Base-by-base conservation (phyloP, 53 echinoderm and acorn worm genomes). In the Echinometra lucunter region DNA sequence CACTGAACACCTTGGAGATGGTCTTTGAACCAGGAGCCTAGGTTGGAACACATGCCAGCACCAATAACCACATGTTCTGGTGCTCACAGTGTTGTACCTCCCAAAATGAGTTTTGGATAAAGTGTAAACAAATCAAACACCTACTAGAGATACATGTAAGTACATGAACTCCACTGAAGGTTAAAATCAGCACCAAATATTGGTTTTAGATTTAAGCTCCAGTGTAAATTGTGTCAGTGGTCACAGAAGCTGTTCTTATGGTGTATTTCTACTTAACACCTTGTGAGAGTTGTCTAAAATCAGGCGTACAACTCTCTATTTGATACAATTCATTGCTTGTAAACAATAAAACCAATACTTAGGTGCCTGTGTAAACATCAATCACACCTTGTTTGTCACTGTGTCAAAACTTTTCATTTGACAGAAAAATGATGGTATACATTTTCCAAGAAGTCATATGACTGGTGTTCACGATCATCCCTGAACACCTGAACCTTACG, bases 41-140 rank as follows among this genome's bases (percentile, higher is more conserved):
- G 4, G 40, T 38, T 12, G 18, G 0, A 21, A 21, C 42, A 78
- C 42, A 38, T 42, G 18, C 42, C 18, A 40, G 6, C 7, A 78
- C 40, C 38, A 78, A 19, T 42, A 42, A 38, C 78, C 30, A 78
- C 13, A 13, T 70, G 53, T 30, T 10, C 30, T 70, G 5, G 0
- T 2, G 53, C 34, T 32, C 11, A n/a, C n/a, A n/a, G 27, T 70
- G 34, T 8, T 32, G 19, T 69, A 69, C 78, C 21, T 78, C 40
- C 37, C 78, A 34, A 40, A 75, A 15, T 5, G 15, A 15, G 17
- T 17, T 19, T 42, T 78, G 6, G 0, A 78, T 40, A 18, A 19
- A 21, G 78, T 78, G 78, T 78, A 78, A 78, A 78, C 42, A 42
- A 42, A 78, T 40, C 78, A 78, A 42, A 40, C 78, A 78, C 42